Base-by-base conservation (phyloP, 1,140 invertebrate species). In the Halesus radiatus region DNA sequence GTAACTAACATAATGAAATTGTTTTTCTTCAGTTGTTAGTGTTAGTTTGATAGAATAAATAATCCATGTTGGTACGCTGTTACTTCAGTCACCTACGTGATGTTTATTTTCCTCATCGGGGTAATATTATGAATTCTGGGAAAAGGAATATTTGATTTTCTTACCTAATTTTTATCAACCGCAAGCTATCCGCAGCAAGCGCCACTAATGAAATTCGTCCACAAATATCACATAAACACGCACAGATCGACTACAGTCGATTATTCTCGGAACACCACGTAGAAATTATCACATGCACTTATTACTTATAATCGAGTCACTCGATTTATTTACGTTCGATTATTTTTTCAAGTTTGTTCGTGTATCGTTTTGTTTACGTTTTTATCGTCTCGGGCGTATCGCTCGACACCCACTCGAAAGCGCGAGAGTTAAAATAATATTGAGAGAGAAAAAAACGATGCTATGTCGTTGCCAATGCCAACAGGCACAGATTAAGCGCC, bases 301-400 rank as follows among this genome's bases (percentile, higher is more conserved):
- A 13, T 72, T 72, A 50, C 29, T 52, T 18, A 50, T 20, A 52
- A 66, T 60, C 29, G 16, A 72, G 37, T 18, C 68, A 13, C 8
- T 72, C 68, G 68, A 50, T 72, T 70, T 70, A 45, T 72, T 72
- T 72, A 72, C 45, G 68, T 72, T 72, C 10, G 37, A 45, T 45
- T 45, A 45, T 13, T 45, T 45, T 45, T 45, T 45, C 1, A 45
- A 45, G 37, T 45, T 45, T 45, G 37, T 45, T 45, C 37, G 37
- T 13, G 37, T 45, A 45, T 45, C 37, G 37, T 45, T 45, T 45
- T 45, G 37, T 45, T 45, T 45, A 45, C 37, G 37, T 45, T 45
- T 45, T 45, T 50, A 50, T 72, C 32, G 45, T 72, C 45, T 50
- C 68, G 68, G 68, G 37, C 45, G 66, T 26, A 72, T 52, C 7